Evolutionary conservation across 2,888 invertebrate species (phyloP), one percentile per base, ranked within the genome.

Genomic region (Pseudococcus longispinus): DNA sequence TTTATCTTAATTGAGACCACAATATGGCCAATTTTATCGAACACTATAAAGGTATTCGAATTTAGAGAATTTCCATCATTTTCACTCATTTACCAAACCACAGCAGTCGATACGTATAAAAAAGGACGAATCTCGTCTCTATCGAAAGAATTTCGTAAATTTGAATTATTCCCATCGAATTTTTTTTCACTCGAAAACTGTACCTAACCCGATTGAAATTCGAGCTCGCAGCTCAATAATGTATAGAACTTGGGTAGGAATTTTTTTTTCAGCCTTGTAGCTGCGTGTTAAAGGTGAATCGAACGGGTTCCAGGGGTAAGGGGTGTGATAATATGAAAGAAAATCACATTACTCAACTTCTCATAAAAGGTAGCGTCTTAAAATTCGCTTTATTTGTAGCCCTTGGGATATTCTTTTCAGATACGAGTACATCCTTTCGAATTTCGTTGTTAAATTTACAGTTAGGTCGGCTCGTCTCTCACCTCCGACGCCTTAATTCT

Each of bases 1-100:
- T 32, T 80, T 80, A 80, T 80, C 77, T 80, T 80, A 80, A 80
- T 80, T 80, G 77, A 42, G 77, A 42, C 42, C 42, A 37, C 42
- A 42, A 32, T 80, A 80, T 80, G 42, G 77, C 42, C 29, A 37
- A 42, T 20, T 65, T 65, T 70, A 29, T 70, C 70, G 32, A 70
- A 32, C 70, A n/a, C n/a, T n/a, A n/a, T n/a, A n/a, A n/a, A n/a
- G n/a, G 18, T 29, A 18, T 23, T 46, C 15, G 44, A 13, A 46
- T 8, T 8, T 46, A 46, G 44, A 46, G n/a, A 55, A 55, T n/a
- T n/a, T n/a, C 55, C n/a, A 55, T 6, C 4, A 55, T n/a, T 46
- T 46, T 46, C 37, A 37, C 8, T 37, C 5, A n/a, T 37, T 4
- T 37, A 37, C 37, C 15, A 15, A 15, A 46, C 44, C 13, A 13